Evolutionary conservation across 2,888 invertebrate species (phyloP).

Genomic region (Lepidonotus clava): DNA sequence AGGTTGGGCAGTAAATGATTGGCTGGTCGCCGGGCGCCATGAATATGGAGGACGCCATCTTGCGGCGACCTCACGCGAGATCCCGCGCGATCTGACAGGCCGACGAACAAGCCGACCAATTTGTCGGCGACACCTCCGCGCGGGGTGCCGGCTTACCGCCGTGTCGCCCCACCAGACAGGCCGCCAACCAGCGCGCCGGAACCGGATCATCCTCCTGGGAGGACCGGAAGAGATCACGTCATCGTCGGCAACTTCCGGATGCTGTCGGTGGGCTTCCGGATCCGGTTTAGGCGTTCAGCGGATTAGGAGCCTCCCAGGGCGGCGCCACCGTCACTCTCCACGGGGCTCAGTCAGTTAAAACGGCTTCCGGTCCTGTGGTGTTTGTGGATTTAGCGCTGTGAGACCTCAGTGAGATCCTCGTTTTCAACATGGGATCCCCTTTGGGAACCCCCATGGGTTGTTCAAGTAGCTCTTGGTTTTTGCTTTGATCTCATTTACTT

Average conservation of each 20-base stretch:
- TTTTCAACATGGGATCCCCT: background rate
- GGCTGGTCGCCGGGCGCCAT: slow-evolving; percentile 15
- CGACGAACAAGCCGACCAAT: slow-evolving; percentile 34
- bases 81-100: background rate
- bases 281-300: background rate
- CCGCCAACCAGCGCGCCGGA: background rate
- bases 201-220: slow-evolving; percentile 9
- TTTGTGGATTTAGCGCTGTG: slow-evolving; percentile 17
- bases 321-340: background rate
- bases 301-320: background rate
- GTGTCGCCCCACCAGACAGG: background rate
- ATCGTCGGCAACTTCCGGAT: slow-evolving; percentile 42
- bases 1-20: slow-evolving; percentile 8
- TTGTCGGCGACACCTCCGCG: slow-evolving; percentile 36
- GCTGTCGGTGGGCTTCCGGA: background rate
- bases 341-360: background rate
- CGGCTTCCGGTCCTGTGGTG: background rate
- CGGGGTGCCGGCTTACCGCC: background rate
- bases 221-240: slow-evolving; percentile 39
- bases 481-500: no score
- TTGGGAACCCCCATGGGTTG: background rate
- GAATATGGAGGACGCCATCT: slow-evolving; percentile 50
- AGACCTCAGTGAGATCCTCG: slow-evolving; percentile 11
- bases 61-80: slow-evolving; percentile 39
- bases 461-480: background rate